Conservation (phyloP, 2,797 vertebrate species). For the Lepilemur ruficaudatus region DNA sequence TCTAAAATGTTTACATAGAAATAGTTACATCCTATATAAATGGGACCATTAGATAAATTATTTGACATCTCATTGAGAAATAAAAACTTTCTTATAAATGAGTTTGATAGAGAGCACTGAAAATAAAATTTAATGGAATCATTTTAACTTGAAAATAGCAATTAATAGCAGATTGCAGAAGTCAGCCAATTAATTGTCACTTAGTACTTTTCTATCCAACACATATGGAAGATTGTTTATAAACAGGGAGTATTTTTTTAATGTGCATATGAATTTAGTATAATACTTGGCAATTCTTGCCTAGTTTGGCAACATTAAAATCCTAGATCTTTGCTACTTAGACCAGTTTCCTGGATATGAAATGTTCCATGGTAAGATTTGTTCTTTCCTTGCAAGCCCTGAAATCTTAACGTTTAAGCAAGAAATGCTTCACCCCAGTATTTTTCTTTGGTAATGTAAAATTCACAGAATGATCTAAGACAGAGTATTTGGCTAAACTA, state of each 20-base stretch:
- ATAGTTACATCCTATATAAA: constrained; percentile 27
- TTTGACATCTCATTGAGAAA: constrained; percentile 81
- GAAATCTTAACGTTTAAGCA: background rate
- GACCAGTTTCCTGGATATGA: background rate
- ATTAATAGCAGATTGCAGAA: constrained; percentile 82
- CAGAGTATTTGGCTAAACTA: background rate
- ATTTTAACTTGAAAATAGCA: constrained; percentile 82
- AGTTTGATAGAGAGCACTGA: constrained; percentile 63
- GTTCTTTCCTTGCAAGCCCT: background rate
- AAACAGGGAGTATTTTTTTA: constrained; percentile 44
- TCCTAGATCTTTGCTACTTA: constrained; percentile 1
- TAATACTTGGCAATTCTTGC: constrained; percentile 48
- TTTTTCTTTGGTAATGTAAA: constrained; percentile 15
- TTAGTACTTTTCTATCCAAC: constrained; percentile 72
- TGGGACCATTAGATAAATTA: constrained; percentile 55
- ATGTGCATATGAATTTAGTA: background rate
- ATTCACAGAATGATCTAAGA: background rate
- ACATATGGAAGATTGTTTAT: constrained; percentile 66
- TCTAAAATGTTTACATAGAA: constrained; percentile 45
- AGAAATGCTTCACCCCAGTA: background rate
- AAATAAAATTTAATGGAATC: constrained; percentile 71
- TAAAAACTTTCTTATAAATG: constrained; percentile 76
- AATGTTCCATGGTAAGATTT: background rate
- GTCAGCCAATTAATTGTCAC: constrained; percentile 81
- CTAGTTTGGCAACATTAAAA: constrained; percentile 35